Base-by-base conservation (phyloP, 2,888 invertebrate genomes). In the Epicampocera succincta region DNA sequence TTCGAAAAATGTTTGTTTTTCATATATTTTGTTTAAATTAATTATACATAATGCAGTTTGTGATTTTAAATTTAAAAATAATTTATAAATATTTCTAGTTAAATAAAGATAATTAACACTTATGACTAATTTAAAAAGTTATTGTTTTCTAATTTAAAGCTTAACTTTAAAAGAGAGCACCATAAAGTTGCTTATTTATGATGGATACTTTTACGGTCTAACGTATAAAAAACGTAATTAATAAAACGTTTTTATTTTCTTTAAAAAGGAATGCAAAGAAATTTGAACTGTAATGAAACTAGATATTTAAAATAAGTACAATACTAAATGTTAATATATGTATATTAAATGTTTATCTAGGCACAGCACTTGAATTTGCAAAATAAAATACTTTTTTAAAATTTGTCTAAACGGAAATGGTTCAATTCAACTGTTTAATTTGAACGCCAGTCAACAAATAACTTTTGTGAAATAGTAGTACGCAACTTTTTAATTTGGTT, bases 361-460 rank as follows among this genome's bases (percentile, higher is more conserved):
- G 68, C 71, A 81, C 76, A 76, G 80, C 80, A 63, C 80, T 75
- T 65, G 42, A 56, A 38, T 58, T 66, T 68, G 4, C 29, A 42
- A 44, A 1, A 48, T 8, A 33, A 33, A 33, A 8, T 33, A 61
- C 3, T 9, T 21, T 6, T 9, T 21, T 11, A n/a, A 38, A 17
- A 11, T 12, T 40, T 56, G 15, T 21, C 15, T 17, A 48, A 29
- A 9, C 61, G 61, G 50, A 33, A 33, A 15, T 71, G 40, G 33
- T 15, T 2, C 17, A 17, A 11, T 8, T 33, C 8, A 8, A 8
- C 6, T 33, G 33, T 33, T 3, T 8, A 46, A 33, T 29, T 19
- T 21, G 19, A 48, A 50, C 17, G 21, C 21, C 21, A 40, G 11
- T 33, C 17, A 48, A 48, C 33, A 33, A 17, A 46, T 38, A n/a